Conservation (phyloP, 2,888 invertebrate genomes). For the Cheilosia variabilis region DNA sequence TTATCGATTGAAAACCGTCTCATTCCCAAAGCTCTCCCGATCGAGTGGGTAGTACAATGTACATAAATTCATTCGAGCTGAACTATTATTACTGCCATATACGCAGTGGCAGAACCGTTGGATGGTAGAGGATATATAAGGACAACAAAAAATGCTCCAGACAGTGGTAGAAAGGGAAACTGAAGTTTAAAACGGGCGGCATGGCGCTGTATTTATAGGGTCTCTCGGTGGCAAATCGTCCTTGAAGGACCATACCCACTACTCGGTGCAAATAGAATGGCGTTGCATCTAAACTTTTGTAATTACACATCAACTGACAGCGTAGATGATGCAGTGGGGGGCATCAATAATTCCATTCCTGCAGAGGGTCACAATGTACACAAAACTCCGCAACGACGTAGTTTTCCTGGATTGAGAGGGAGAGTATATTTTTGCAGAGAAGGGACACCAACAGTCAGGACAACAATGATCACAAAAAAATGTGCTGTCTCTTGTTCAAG, state of each 20-base stretch:
- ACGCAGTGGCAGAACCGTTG: slow-evolving; percentile 12
- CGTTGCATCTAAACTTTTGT: slow-evolving; percentile 52
- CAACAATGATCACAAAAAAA: slow-evolving; percentile 35
- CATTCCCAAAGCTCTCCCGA: slow-evolving; percentile 75
- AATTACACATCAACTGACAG: slow-evolving; percentile 9
- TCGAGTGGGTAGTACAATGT: slow-evolving; percentile 67
- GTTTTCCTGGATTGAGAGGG: background rate
- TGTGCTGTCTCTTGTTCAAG: slow-evolving; percentile 19
- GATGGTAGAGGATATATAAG: slow-evolving; percentile 7
- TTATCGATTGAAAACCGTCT: slow-evolving; percentile 84
- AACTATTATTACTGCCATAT: slow-evolving; percentile 25
- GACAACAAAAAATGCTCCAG: slow-evolving; percentile 76
- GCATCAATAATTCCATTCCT: slow-evolving; percentile 9
- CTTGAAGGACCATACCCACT: slow-evolving; percentile 77
- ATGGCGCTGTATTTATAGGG: background rate
- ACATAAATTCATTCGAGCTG: slow-evolving; percentile 75
- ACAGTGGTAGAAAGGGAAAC: slow-evolving; percentile 83
- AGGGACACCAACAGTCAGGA: slow-evolving; percentile 24
- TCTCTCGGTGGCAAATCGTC: slow-evolving; percentile 33
- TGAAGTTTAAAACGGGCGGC: slow-evolving; percentile 56
- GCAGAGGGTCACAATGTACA: background rate
- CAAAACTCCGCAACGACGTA: slow-evolving; percentile 15
- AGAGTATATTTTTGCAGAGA: background rate
- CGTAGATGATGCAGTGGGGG: slow-evolving; percentile 65
- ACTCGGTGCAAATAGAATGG: slow-evolving; percentile 27